These are phyloP conservation scores for Corbicula japonica DNA, from an alignment of 2,888 invertebrate species.

Conservation along the genomic window DNA sequence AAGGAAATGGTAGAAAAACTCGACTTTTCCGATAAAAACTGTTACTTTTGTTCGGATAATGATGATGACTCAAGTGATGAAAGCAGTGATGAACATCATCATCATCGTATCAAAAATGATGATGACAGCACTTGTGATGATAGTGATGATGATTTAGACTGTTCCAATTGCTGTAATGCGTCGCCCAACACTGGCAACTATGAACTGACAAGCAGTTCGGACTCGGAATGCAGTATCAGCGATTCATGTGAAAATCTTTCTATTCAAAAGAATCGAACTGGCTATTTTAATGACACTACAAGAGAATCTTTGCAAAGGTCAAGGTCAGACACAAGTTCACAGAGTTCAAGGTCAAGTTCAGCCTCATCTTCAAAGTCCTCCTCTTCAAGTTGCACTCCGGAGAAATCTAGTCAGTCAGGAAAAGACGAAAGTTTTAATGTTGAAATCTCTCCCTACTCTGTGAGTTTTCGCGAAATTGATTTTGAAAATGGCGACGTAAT, in stretches of 20 bases:
- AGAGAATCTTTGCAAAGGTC: too few species aligned
- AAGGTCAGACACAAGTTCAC: too few species aligned
- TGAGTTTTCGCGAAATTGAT: conserved; percentile 57
- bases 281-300: too few species aligned
- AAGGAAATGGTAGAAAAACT: too few species aligned
- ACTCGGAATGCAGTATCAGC: conserved; percentile 17
- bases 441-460: conserved; percentile 50
- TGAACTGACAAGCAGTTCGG: conserved; percentile 16
- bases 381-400: neutral
- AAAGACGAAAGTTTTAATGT: neutral
- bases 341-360: conserved; percentile 11
- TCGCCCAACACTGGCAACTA: conserved; percentile 32
- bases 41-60: neutral
- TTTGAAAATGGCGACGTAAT: conserved; percentile 61
- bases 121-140: conserved; percentile 25
- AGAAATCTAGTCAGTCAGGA: neutral
- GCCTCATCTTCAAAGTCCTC: neutral
- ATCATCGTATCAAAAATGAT: conserved; percentile 10
- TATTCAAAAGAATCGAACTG: too few species aligned
- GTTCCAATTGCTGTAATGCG: conserved; percentile 40
- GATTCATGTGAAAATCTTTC: conserved; percentile 18
- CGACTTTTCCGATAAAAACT: too few species aligned
- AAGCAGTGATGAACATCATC: conserved; percentile 7
- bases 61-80: neutral
- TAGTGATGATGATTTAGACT: conserved; percentile 33